Base-by-base conservation (phyloP, 2,888 invertebrate genomes). In the Drosophila lutescens region DNA sequence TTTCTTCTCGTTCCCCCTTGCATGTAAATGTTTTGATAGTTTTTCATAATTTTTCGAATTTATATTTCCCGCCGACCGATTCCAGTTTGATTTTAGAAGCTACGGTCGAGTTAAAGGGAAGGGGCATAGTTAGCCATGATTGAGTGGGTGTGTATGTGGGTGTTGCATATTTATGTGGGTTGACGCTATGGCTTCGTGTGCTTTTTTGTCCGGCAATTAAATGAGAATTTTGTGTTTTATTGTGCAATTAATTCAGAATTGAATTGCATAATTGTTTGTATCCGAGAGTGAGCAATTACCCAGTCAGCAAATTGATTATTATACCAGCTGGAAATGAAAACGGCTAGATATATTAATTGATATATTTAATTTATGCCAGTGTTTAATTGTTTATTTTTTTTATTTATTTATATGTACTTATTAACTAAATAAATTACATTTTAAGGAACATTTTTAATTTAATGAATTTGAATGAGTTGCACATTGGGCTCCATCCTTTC, bases 21-120 rank as follows among this genome's bases (percentile, higher is more conserved):
- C 82, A 82, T 86, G 82, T 87, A 89, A 89, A 89, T 87, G 86
- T 87, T 87, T 87, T 87, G 89, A 88, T 88, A 81, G 89, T 88
- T 81, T 80, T 87, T 79, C 88, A 87, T 79, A 82, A 79, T 86
- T 88, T 86, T 82, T 77, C 60, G 40, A 55, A 54, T 73, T 54
- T 73, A 50, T 56, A 56, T 59, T 51, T 67, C 54, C 40, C 59
- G 59, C 40, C 59, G 20, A 32, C 46, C 65, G 58, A 76, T 59
- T 74, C 77, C 74, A 80, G 82, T 85, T 86, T 79, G 82, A 85
- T 82, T 87, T 65, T 74, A 59, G 58, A 47, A 57, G 53, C 54
- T 56, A 9, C 49, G 40, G 38, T 26, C 4, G 5, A 15, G 17
- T 12, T 2, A 3, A 20, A 2, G 30, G 32, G 43, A 10, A n/a